Conservation (phyloP, 2,888 invertebrate genomes). For the Cotesia congregata region DNA sequence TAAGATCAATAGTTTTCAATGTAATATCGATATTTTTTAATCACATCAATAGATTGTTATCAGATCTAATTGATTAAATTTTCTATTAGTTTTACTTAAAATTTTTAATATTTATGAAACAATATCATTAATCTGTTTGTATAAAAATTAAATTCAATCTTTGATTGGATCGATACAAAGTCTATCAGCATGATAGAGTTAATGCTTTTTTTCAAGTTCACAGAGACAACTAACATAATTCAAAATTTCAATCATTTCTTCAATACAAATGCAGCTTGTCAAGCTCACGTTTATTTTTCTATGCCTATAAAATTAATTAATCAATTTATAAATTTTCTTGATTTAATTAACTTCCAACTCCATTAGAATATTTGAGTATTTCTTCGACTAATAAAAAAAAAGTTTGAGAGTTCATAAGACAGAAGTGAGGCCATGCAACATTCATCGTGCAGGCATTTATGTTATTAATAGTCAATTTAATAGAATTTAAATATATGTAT, state of each 20-base stretch:
- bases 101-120: too few relatives aligned
- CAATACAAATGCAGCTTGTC: not conserved
- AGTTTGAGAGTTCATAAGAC: not conserved
- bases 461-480: not conserved
- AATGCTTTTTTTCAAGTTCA: too few relatives aligned
- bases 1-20: too few relatives aligned
- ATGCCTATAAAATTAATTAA: not conserved
- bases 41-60: too few relatives aligned
- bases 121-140: too few relatives aligned
- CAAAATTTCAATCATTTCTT: not conserved
- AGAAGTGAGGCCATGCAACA: not conserved
- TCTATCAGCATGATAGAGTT: too few relatives aligned
- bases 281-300: not conserved
- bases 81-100: too few relatives aligned
- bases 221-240: too few relatives aligned
- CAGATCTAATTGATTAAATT: too few relatives aligned
- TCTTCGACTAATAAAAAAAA: not conserved
- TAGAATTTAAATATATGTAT: not conserved
- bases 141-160: too few relatives aligned
- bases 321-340: not conserved
- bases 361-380: not conserved
- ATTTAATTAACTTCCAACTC: not conserved
- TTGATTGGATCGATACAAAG: too few relatives aligned
- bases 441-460: not conserved
- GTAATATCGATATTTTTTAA: too few relatives aligned